Conservation (phyloP, 2,888 invertebrate species). For the Agriopis marginaria region DNA sequence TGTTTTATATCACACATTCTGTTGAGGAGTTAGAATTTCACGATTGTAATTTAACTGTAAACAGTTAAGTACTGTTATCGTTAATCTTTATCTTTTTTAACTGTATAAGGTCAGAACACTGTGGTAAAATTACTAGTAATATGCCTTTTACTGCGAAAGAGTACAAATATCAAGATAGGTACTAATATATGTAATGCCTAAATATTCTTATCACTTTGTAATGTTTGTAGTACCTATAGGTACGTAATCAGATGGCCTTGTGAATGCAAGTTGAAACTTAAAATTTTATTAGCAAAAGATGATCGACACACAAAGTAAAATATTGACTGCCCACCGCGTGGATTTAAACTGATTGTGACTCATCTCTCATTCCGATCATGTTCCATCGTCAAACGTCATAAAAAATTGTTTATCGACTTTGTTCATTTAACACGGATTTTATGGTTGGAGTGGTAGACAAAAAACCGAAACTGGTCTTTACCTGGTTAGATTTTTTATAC, state of each 20-base stretch:
- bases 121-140: not conserved
- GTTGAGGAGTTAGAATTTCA: not conserved
- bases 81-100: not conserved
- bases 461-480: too few relatives aligned
- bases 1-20: not conserved
- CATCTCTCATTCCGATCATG: not conserved
- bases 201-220: slow-evolving; percentile 1
- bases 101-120: not conserved
- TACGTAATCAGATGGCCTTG: not conserved
- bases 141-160: not conserved
- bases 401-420: not conserved
- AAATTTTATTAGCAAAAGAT: not conserved
- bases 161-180: too few relatives aligned
- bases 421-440: not conserved
- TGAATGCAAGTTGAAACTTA: not conserved
- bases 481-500: too few relatives aligned
- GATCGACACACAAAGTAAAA: not conserved
- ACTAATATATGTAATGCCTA: not conserved
- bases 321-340: not conserved
- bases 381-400: not conserved
- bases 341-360: not conserved
- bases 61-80: not conserved
- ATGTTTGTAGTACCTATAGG: not conserved
- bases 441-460: not conserved
- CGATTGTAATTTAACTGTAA: not conserved